Conservation (phyloP, 2,888 invertebrate species). For the Nymphalis polychloros region DNA sequence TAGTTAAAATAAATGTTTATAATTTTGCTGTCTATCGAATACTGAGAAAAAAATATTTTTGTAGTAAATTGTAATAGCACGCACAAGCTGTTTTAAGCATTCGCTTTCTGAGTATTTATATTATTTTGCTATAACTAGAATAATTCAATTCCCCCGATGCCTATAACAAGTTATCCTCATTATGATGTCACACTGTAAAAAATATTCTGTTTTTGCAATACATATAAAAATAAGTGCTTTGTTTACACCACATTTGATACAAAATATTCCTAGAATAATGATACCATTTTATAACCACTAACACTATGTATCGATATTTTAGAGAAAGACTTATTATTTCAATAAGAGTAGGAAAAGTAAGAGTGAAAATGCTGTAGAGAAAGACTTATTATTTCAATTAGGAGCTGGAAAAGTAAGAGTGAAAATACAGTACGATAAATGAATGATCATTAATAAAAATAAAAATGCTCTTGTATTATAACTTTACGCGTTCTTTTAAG, state of each 20-base stretch:
- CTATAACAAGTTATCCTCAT: conserved; percentile 32
- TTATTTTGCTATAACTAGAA: conserved; percentile 12
- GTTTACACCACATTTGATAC: neutral
- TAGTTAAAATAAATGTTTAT: conserved; percentile 16
- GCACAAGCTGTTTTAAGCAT: conserved; percentile 7
- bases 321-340: no score
- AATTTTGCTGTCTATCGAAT: conserved; percentile 13
- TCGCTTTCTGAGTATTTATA: conserved; percentile 10
- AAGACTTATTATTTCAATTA: no score
- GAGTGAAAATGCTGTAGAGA: conserved; percentile 41
- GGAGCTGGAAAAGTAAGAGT: conserved; percentile 44
- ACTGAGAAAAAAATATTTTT: conserved; percentile 21
- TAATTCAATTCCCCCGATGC: conserved; percentile 12
- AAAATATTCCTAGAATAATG: neutral
- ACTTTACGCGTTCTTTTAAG: no score
- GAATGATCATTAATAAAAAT: conserved; percentile 52
- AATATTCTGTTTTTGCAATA: conserved; percentile 7
- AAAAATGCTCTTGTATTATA: conserved; percentile 31
- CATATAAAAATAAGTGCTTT: neutral
- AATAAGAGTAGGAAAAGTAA: conserved; percentile 38
- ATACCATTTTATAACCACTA: neutral
- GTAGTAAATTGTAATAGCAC: conserved; percentile 22
- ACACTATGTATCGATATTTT: neutral
- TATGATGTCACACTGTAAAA: conserved; percentile 34
- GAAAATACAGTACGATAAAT: conserved; percentile 45